Evolutionary conservation across 2,888 invertebrate genomes (phyloP).

Genomic region (Fabriciana adippe): DNA sequence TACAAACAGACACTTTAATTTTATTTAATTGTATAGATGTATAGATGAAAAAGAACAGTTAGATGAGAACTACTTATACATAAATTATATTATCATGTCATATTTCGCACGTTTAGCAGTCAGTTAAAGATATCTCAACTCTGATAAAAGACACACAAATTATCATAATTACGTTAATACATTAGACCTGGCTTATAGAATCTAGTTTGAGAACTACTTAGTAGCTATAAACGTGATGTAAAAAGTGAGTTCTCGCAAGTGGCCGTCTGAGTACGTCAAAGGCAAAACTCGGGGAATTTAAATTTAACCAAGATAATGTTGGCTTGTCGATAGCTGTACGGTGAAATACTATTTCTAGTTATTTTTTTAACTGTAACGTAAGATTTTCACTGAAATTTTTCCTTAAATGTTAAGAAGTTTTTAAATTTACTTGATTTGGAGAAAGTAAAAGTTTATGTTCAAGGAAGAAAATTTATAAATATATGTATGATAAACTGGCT

Average conservation of each 20-base stretch:
- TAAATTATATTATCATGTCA: background rate
- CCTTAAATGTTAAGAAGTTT: too few relatives aligned
- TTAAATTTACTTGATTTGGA: background rate
- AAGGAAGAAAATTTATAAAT: background rate
- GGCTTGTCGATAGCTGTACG: constrained; percentile 33
- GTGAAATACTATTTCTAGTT: constrained; percentile 21
- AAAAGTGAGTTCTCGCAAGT: constrained; percentile 64
- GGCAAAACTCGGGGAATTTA: constrained; percentile 47
- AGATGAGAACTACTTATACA: too few relatives aligned
- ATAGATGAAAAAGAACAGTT: too few relatives aligned
- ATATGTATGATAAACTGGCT: background rate
- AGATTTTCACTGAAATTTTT: background rate
- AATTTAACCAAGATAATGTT: constrained; percentile 38
- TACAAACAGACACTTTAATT: too few relatives aligned
- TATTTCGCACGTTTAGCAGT: background rate
- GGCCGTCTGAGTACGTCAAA: constrained; percentile 71
- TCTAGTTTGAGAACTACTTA: constrained; percentile 26
- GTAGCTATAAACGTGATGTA: constrained; percentile 51
- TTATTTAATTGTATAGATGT: too few relatives aligned
- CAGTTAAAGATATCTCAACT: background rate
- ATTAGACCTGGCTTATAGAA: constrained; percentile 21
- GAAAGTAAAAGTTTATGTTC: background rate
- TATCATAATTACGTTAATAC: constrained; percentile 27
- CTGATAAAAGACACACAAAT: constrained; percentile 7
- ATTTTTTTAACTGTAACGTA: constrained; percentile 4